Percentiles rank a stretch among this genome's conserved stretches.
Conservation (phyloP, 2,113 vertebrate genomes). For the Polyodon spathula region DNA sequence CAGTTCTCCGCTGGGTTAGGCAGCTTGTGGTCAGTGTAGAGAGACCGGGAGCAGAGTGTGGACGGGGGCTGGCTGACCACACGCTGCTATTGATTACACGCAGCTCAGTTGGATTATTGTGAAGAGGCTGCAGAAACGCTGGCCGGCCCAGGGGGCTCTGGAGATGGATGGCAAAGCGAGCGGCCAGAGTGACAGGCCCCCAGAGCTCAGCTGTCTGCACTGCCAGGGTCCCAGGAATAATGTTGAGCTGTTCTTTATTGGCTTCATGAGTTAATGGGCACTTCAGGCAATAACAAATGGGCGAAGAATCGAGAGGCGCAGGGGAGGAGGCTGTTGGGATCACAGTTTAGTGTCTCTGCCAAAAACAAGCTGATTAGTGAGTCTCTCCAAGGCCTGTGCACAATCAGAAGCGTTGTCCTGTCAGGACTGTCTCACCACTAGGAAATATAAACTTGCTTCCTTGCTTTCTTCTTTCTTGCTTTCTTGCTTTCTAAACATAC, state of each 20-base stretch:
- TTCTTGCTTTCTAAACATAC: too few species aligned
- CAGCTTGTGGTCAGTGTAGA: constrained; percentile 25
- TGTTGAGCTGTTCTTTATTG: constrained; percentile 44
- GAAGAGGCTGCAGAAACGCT: constrained; percentile 30
- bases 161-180: constrained; percentile 46
- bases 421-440: too few species aligned
- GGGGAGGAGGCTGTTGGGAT: constrained; percentile 15
- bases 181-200: constrained; percentile 35
- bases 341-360: constrained; percentile 16
- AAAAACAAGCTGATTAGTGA: too few species aligned
- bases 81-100: constrained; percentile 37
- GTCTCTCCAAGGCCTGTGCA: too few species aligned
- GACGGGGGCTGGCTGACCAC: constrained; percentile 35
- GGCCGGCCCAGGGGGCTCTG: not conserved
- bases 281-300: constrained; percentile 41
- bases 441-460: too few species aligned
- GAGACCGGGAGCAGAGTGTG: constrained; percentile 10
- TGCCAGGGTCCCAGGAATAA: constrained; percentile 23
- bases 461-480: too few species aligned
- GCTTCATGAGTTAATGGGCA: constrained; percentile 48
- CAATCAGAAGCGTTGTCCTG: too few species aligned
- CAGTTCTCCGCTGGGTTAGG: constrained; percentile 28
- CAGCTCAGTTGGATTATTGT: constrained; percentile 36
- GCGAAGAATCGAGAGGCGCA: constrained; percentile 32
- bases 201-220: constrained; percentile 20